A percentile compares a stretch with the other conserved stretches of the same genome.
phyloP scores from a whole-genome alignment of 1,140 invertebrate species.

The Zaprionus ornatus region DNA sequence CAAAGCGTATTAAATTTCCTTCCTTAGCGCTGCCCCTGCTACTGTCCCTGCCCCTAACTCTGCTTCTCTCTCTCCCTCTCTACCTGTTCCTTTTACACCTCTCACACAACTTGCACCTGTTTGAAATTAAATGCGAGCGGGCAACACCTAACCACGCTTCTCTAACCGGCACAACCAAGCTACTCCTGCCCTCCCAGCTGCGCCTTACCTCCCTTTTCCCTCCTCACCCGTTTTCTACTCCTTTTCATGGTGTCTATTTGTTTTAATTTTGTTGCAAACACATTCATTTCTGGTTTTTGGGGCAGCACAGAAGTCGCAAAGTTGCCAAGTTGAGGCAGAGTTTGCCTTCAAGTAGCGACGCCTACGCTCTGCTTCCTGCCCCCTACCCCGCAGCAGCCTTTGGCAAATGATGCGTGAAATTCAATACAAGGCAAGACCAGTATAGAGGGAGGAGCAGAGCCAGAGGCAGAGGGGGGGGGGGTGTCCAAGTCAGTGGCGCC shows the following conservation, averaged over 20 bases:
- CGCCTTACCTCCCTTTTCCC: not conserved
- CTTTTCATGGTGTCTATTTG: slow-evolving; percentile 47
- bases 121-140: slow-evolving; percentile 59
- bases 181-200: not conserved
- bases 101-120: slow-evolving; percentile 44
- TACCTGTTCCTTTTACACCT: not conserved
- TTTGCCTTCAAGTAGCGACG: slow-evolving; percentile 16
- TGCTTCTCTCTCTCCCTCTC: not conserved
- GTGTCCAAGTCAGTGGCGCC: not conserved
- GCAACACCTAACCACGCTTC: slow-evolving; percentile 46
- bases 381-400: slow-evolving; percentile 45
- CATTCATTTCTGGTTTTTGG: slow-evolving; percentile 27
- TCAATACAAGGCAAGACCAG: slow-evolving; percentile 54
- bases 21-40: not conserved
- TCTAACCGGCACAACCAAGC: not conserved
- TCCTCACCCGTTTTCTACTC: not conserved
- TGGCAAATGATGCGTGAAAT: slow-evolving; percentile 80
- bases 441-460: not conserved
- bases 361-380: not conserved
- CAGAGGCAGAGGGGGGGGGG: not conserved
- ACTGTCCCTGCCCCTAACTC: not conserved
- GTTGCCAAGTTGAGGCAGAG: slow-evolving; percentile 48
- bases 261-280: slow-evolving; percentile 64
- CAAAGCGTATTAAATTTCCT: slow-evolving; percentile 57
- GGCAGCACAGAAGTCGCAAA: slow-evolving; percentile 58